Conservation (phyloP, 2,888 invertebrate species). For the Polymixis lichenea region DNA sequence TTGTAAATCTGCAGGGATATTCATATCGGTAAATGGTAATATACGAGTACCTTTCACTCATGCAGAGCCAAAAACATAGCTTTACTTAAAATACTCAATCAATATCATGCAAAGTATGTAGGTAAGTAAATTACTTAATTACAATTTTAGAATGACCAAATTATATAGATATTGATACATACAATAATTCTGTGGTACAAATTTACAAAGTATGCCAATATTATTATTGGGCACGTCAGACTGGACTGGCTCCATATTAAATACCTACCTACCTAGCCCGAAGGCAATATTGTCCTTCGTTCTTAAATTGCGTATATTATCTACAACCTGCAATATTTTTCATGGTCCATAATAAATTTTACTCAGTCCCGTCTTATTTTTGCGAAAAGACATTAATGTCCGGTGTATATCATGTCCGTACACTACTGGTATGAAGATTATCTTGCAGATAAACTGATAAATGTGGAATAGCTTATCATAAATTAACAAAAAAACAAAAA, state of each 20-base stretch:
- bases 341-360: slow-evolving; percentile 80
- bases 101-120: background rate
- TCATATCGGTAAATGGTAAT: background rate
- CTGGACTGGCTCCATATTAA: slow-evolving; percentile 71
- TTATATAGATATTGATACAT: slow-evolving; percentile 20
- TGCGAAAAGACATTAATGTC: slow-evolving; percentile 62
- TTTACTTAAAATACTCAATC: no score
- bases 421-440: slow-evolving; percentile 55
- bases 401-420: slow-evolving; percentile 48
- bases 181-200: slow-evolving; percentile 21
- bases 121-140: slow-evolving; percentile 14
- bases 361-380: slow-evolving; percentile 71
- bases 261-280: slow-evolving; percentile 77
- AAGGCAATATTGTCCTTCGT: slow-evolving; percentile 82
- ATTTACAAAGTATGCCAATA: slow-evolving; percentile 33
- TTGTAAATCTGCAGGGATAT: background rate
- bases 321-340: slow-evolving; percentile 83
- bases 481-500: slow-evolving; percentile 36
- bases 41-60: background rate
- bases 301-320: slow-evolving; percentile 74
- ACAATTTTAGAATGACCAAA: slow-evolving; percentile 16
- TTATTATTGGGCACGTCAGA: slow-evolving; percentile 44
- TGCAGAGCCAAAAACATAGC: background rate
- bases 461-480: slow-evolving; percentile 55
- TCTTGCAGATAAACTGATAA: slow-evolving; percentile 55